Evolutionary conservation across 2,888 invertebrate genomes (phyloP).

Genomic region (Syrista parreyssii): DNA sequence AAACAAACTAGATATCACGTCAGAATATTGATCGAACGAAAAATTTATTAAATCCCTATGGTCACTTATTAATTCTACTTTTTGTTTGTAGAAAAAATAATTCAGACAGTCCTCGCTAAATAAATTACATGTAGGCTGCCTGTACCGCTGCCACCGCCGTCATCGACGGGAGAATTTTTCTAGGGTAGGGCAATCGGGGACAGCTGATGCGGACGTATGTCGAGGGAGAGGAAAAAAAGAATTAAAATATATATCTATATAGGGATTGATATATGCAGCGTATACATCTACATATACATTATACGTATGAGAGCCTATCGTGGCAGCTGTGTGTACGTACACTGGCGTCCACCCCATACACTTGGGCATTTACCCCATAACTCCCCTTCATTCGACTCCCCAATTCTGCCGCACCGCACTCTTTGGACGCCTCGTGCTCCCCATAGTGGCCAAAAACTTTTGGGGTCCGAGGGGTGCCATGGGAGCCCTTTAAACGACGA

Average conservation of each 20-base stretch:
- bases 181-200: constrained; percentile 30
- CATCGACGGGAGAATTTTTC: constrained; percentile 9
- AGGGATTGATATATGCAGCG: constrained; percentile 23
- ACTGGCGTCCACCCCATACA: background rate
- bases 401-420: constrained; percentile 18
- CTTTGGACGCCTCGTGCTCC: constrained; percentile 23
- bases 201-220: constrained; percentile 52
- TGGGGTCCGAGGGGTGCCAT: constrained; percentile 67
- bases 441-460: background rate
- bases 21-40: background rate
- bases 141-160: background rate
- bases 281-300: constrained; percentile 11
- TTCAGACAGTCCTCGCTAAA: background rate
- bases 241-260: constrained; percentile 17
- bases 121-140: background rate
- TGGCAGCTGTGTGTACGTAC: constrained; percentile 42
- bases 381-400: background rate
- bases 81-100: background rate
- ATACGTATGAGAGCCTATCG: constrained; percentile 26
- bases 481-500: constrained; percentile 69
- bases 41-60: background rate
- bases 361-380: background rate
- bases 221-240: constrained; percentile 25
- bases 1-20: background rate
- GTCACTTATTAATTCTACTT: background rate